phyloP scores from a whole-genome alignment of 2,797 vertebrate genomes.

The Ambastaia sidthimunki region DNA sequence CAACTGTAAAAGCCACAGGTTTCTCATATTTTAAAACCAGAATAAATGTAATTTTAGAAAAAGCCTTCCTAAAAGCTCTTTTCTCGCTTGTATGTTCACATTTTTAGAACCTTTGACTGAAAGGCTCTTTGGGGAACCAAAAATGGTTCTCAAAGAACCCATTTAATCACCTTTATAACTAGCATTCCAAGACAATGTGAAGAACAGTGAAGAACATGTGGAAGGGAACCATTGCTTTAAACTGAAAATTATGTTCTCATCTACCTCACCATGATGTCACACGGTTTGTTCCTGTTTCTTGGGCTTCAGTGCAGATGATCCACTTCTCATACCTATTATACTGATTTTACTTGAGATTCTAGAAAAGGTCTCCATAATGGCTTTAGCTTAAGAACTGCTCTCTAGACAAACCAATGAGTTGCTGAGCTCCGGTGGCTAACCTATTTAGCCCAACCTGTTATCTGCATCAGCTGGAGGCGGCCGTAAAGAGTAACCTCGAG shows the following conservation, averaged over 20 bases:
- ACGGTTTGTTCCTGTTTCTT: background rate
- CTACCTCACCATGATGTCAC: background rate
- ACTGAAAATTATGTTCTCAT: background rate
- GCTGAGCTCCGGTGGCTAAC: conserved; percentile 39
- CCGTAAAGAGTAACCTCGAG: conserved; percentile 37
- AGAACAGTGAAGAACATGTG: too few relatives aligned
- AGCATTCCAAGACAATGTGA: too few relatives aligned
- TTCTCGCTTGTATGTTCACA: too few relatives aligned
- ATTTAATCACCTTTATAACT: too few relatives aligned
- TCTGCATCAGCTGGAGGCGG: conserved; percentile 12
- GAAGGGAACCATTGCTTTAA: background rate
- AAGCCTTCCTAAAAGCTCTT: too few relatives aligned
- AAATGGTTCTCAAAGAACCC: too few relatives aligned
- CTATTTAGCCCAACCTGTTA: conserved; percentile 42
- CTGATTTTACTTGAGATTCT: conserved; percentile 20
- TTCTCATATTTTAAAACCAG: background rate
- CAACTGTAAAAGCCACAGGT: background rate
- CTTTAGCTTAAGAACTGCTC: conserved; percentile 43
- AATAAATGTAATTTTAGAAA: too few relatives aligned
- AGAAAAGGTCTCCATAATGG: conserved; percentile 40
- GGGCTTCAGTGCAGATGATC: conserved; percentile 31
- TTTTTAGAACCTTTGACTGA: too few relatives aligned
- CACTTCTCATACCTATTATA: conserved; percentile 39
- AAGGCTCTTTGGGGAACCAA: too few relatives aligned
- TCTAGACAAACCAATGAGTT: conserved; percentile 29